phyloP scores from a whole-genome alignment of 2,888 invertebrate species.

The Colletes collaris region DNA sequence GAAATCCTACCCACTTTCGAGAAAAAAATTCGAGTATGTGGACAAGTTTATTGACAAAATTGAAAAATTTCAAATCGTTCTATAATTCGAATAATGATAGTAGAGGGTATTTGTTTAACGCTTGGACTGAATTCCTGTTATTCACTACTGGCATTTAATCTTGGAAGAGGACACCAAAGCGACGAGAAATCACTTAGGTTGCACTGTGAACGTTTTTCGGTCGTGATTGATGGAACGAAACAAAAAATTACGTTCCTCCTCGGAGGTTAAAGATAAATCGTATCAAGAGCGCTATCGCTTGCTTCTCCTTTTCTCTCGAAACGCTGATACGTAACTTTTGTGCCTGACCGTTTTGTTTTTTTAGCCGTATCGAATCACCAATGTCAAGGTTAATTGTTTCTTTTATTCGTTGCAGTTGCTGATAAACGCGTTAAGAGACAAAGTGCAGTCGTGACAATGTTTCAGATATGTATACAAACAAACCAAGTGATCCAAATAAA shows the following conservation, averaged over 20 bases:
- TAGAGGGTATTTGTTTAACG: neutral
- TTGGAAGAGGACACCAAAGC: neutral
- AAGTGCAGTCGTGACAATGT: neutral
- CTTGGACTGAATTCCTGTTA: neutral
- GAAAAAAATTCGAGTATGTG: too few species aligned
- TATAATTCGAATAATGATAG: too few species aligned
- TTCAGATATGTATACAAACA: neutral
- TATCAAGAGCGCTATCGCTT: slow-evolving; percentile 37
- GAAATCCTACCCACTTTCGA: too few species aligned
- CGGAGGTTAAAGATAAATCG: slow-evolving; percentile 53
- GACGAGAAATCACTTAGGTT: neutral
- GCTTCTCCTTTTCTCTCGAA: slow-evolving; percentile 10
- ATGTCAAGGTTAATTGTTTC: slow-evolving; percentile 21
- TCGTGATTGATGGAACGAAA: neutral
- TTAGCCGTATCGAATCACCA: slow-evolving; percentile 3
- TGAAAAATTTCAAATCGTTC: too few species aligned
- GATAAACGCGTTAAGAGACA: neutral
- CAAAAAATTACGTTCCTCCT: neutral
- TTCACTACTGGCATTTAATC: neutral
- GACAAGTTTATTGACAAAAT: too few species aligned
- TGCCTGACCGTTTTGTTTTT: neutral
- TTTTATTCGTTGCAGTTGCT: neutral
- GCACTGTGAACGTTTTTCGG: slow-evolving; percentile 11
- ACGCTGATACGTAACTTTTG: slow-evolving; percentile 23
- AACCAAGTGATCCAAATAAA: too few species aligned